Base-by-base conservation (phyloP, 2,113 vertebrate genomes). In the Bagarius yarrelli region DNA sequence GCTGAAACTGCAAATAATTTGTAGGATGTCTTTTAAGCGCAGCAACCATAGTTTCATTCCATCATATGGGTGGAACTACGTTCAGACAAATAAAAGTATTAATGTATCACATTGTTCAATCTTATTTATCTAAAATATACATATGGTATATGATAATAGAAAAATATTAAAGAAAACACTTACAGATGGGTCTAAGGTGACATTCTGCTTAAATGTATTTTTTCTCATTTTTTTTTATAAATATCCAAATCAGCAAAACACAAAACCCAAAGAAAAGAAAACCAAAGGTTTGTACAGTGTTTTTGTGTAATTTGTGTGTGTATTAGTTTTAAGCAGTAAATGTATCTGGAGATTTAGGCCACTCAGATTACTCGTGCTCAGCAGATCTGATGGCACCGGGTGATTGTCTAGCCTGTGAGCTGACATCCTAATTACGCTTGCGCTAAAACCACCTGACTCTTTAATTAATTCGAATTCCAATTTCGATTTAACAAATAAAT, bases 291-390 rank as follows among this genome's bases (percentile, higher is more conserved):
- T 63, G 32, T 27, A 11, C 44, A 47, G 40, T 84, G 79, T 69
- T 47, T 79, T 79, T 73, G 75, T 84, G 55, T 85, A 86, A 81
- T 83, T 78, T 57, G 76, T 40, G 16, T 55, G 32, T 85, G 76
- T 67, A 78, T 84, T 67, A 75, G 83, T 71, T 85, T 83, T 47
- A 78, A 79, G 83, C 78, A 84, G 76, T 82, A 79, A 85, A 73
- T 74, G 76, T 69, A 59, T 55, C 82, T 73, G 73, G 32, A 57
- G 53, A 60, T 44, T 47, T 11, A 47, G 74, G 57, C 76, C 47
- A 60, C 84, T 86, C 84, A 67, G 83, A 82, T 88, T 88, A 85
- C 83, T 60, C 69, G 67, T 83, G 67, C 34, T 76, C 78, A 82
- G 14, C 36, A 75, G 84, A 86, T 85, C 87, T 83, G 83, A 85